Conservation (phyloP, 2,113 vertebrate species). For the Conger conger region DNA sequence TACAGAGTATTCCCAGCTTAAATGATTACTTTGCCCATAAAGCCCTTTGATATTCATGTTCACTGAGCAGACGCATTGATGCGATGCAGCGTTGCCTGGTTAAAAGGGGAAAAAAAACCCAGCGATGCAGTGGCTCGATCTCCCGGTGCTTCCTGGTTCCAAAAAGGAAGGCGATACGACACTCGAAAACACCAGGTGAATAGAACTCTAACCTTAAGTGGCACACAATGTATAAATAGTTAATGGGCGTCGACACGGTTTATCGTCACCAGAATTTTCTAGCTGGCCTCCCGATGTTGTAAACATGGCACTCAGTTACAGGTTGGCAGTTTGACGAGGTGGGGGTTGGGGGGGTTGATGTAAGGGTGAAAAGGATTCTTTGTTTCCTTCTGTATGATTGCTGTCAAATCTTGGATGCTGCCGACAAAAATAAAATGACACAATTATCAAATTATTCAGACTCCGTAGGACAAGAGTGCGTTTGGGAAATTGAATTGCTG, state of each 20-base stretch:
- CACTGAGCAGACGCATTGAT: not conserved
- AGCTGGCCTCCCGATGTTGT: conserved; percentile 52
- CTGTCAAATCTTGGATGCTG: conserved; percentile 38
- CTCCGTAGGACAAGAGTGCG: not conserved
- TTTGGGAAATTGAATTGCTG: not conserved
- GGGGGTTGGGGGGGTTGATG: conserved; percentile 41
- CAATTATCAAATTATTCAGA: not conserved
- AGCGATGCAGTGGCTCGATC: not conserved
- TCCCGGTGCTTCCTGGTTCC: not conserved
- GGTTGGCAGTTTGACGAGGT: conserved; percentile 54
- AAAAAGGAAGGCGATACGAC: conserved; percentile 69
- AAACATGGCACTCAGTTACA: conserved; percentile 62
- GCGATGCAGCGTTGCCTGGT: not conserved
- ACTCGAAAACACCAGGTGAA: conserved; percentile 60
- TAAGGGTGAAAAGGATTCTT: conserved; percentile 53
- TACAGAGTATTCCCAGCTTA: not conserved
- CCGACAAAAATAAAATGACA: no score
- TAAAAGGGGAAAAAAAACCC: not conserved
- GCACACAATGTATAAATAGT: conserved; percentile 75
- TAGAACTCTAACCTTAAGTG: conserved; percentile 76
- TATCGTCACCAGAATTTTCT: conserved; percentile 72
- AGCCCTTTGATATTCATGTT: not conserved
- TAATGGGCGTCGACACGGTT: conserved; percentile 70
- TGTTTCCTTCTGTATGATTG: conserved; percentile 44
- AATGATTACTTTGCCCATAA: not conserved